These are phyloP conservation scores for Xylocopa sonorina DNA, from an alignment of 1,140 invertebrate genomes.

Conservation along the genomic window DNA sequence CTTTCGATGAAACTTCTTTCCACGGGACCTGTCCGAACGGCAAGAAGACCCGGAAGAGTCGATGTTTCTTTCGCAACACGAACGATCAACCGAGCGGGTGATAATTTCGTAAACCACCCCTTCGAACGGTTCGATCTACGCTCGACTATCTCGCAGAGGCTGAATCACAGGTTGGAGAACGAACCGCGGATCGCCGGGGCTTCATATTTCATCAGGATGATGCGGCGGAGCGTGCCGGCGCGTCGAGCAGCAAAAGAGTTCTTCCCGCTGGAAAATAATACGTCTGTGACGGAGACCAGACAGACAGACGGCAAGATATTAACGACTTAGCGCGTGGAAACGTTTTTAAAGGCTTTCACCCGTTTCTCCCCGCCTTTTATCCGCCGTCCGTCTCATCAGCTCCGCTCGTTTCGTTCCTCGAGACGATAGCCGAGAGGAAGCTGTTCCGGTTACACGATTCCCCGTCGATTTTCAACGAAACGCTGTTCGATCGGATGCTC, in stretches of 20 bases:
- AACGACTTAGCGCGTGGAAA: slow-evolving; percentile 4
- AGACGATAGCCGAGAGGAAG: background rate
- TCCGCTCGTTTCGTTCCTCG: background rate
- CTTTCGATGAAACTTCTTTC: slow-evolving; percentile 3
- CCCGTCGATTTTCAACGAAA: background rate
- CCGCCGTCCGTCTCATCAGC: background rate
- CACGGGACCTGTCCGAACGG: background rate
- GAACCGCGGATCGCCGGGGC: background rate
- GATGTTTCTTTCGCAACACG: background rate
- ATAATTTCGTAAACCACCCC: background rate
- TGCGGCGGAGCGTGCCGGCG: background rate
- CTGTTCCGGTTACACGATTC: background rate
- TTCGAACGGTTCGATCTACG: background rate
- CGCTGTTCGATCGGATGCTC: background rate
- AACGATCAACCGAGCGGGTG: background rate
- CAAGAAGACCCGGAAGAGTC: background rate
- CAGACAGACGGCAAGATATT: background rate
- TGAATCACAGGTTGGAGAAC: background rate
- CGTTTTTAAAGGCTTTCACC: slow-evolving; percentile 2
- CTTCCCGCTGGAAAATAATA: background rate
- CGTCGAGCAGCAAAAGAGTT: background rate
- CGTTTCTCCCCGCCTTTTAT: background rate
- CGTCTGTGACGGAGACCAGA: background rate
- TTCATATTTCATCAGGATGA: background rate
- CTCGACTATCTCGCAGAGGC: background rate